phyloP scores from a whole-genome alignment of 23 tunicate species.

The Styela clava region DNA sequence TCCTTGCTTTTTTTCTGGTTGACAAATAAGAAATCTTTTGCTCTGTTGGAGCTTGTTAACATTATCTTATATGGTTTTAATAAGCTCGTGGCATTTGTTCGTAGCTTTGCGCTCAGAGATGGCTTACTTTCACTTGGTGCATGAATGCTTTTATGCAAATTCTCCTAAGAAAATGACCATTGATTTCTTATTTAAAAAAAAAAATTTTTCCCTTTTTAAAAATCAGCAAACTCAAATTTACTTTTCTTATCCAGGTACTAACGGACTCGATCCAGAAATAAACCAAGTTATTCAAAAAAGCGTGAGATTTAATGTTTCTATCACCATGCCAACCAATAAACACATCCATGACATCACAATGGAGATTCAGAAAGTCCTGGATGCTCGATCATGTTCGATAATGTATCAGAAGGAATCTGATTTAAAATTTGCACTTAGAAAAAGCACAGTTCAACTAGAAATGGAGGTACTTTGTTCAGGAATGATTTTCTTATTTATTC shows the following conservation, averaged over 20 bases:
- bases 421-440: slow-evolving; percentile 69
- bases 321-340: slow-evolving; percentile 56
- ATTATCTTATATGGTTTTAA: no score
- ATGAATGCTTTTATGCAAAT: no score
- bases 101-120: no score
- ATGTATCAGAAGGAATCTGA: slow-evolving; percentile 70
- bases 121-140: no score
- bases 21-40: no score
- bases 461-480: slow-evolving; percentile 52
- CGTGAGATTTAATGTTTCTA: slow-evolving; percentile 54
- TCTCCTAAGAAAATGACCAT: no score
- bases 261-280: not conserved
- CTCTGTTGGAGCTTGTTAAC: no score
- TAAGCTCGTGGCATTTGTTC: no score
- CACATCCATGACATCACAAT: slow-evolving; percentile 50
- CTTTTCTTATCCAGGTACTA: slow-evolving; percentile 17
- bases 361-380: slow-evolving; percentile 48
- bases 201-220: no score
- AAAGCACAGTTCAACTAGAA: slow-evolving; percentile 61
- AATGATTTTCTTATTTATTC: not conserved
- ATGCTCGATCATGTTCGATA: slow-evolving; percentile 34
- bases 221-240: no score
- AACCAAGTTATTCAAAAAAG: slow-evolving; percentile 33
- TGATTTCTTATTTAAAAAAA: no score
- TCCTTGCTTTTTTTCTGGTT: no score